Percentiles rank a stretch among this genome's conserved stretches.
Evolutionary conservation across 2,797 vertebrate species (phyloP).

Genomic region (Taeniopygia guttata): DNA sequence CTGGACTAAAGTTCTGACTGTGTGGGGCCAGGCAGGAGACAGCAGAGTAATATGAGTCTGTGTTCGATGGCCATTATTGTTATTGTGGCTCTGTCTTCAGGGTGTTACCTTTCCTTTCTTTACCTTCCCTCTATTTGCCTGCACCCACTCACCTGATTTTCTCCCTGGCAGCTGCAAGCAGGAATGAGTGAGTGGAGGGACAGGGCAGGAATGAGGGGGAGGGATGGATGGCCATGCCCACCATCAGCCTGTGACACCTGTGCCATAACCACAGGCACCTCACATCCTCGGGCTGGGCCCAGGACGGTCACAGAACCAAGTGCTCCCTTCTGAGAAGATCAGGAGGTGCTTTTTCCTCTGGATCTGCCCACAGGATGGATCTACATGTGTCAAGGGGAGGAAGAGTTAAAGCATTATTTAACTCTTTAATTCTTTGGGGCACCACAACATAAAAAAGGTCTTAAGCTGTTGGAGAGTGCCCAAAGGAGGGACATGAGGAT

Average conservation of each 20-base stretch:
- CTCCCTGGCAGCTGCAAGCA: too few relatives aligned
- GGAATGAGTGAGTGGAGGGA: too few relatives aligned
- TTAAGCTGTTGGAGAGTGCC: background rate
- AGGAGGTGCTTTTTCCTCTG: background rate
- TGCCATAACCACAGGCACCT: background rate
- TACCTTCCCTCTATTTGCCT: too few relatives aligned
- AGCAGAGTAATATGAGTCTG: too few relatives aligned
- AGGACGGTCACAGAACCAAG: background rate
- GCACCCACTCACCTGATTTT: too few relatives aligned
- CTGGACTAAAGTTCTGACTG: background rate
- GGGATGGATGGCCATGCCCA: too few relatives aligned
- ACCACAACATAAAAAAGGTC: accelerated
- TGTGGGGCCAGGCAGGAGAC: too few relatives aligned
- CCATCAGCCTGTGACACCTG: too few relatives aligned
- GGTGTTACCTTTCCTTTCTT: too few relatives aligned
- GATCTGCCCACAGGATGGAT: background rate
- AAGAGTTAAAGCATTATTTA: background rate
- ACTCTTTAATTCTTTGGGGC: background rate
- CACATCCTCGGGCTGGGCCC: background rate
- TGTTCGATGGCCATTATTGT: too few relatives aligned
- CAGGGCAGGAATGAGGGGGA: too few relatives aligned
- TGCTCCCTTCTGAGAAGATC: background rate
- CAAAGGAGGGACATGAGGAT: background rate
- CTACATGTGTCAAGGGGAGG: accelerated
- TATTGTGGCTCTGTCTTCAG: too few relatives aligned